Evolutionary conservation across 2,888 invertebrate genomes (phyloP), one percentile per base, ranked within the genome.

Genomic region (Hyppa rectilinea): DNA sequence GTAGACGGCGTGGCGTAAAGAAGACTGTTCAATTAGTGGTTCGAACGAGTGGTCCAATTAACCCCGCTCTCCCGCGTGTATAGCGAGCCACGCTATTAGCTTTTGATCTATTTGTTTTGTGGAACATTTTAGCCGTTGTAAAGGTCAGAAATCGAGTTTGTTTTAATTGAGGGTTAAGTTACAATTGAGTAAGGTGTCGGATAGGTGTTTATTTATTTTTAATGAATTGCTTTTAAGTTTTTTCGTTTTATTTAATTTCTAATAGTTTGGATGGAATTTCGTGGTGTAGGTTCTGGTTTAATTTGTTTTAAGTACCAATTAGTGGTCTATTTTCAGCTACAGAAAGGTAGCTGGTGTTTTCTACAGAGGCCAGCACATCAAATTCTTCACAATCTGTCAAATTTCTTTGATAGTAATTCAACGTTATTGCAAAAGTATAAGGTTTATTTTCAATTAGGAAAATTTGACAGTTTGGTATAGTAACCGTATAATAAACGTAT

Each of bases 1-100:
- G 47, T 34, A 78, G 69, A 78, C 55, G 67, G 60, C 50, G 63
- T 26, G 65, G 78, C 61, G 68, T 66, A 76, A 77, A 85, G 80
- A 85, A 85, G 80, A 77, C 76, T 68, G 70, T 72, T 80, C 83
- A 83, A 83, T 83, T 85, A 80, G 83, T 70, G 70, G 62, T 71
- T 34, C 64, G 64, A 71, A 71, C 68, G 82, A 84, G 75, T 72
- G 65, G 47, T 60, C 85, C 85, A 84, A 82, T 82, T 84, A 82
- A 72, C 78, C 77, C 72, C 71, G 55, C 52, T 40, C 71, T 72
- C 84, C 65, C 85, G 47, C 65, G 82, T 52, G 78, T 84, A 84
- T 66, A 64, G 74, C 53, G 60, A 43, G 38, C 61, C 53, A 67
- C 53, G 78, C 68, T 75, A 75, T 82, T 72, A 75, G 63, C 65